Percentiles rank a stretch among this genome's conserved stretches.
Conservation (phyloP, 2,113 vertebrate genomes). For the Notothenia coriiceps region DNA sequence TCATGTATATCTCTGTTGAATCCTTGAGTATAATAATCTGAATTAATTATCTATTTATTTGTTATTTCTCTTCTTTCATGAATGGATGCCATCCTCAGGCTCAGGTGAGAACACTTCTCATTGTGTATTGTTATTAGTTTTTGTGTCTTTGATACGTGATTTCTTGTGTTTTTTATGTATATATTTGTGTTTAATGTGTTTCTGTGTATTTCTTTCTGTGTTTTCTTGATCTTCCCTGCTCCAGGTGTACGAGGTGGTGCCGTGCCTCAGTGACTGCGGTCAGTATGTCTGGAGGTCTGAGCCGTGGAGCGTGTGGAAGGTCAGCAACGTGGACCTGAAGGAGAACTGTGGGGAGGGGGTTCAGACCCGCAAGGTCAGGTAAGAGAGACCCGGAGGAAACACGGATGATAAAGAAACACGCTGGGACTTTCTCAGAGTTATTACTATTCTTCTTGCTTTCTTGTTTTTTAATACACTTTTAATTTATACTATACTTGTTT, state of each 20-base stretch:
- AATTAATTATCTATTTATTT: constrained; percentile 4
- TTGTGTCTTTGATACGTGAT: too few species aligned
- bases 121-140: neutral
- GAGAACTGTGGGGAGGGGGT: constrained; percentile 97
- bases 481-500: too few species aligned
- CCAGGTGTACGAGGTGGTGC: constrained; percentile 96
- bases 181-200: too few species aligned
- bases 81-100: constrained; percentile 71
- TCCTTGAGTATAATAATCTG: neutral
- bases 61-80: constrained; percentile 20
- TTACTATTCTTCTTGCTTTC: too few species aligned
- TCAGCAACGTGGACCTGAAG: constrained; percentile 92
- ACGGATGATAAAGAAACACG: too few species aligned
- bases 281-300: constrained; percentile 95
- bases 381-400: constrained; percentile 37
- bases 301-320: constrained; percentile 97
- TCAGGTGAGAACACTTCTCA: constrained; percentile 68
- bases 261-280: constrained; percentile 95
- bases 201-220: too few species aligned
- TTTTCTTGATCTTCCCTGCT: neutral
- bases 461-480: too few species aligned
- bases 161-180: too few species aligned
- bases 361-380: constrained; percentile 97
- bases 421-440: too few species aligned
- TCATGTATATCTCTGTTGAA: neutral